These are phyloP conservation scores for Pteropus alecto DNA, from an alignment of 2,113 vertebrate species.

Conservation along the genomic window DNA sequence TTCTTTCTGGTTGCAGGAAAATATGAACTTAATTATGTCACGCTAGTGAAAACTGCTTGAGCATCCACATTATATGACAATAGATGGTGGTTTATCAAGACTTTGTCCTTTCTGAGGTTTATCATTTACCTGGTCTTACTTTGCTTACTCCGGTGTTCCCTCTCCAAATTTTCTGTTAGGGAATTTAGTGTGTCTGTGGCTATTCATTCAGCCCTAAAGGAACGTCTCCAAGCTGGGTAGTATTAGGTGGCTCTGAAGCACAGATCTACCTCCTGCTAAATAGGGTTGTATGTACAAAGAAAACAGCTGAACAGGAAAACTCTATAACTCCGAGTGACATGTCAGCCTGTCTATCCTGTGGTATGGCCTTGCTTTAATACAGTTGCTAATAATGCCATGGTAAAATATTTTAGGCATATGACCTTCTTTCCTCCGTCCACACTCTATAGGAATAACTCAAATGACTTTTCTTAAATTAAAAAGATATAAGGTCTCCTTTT, in stretches of 20 bases:
- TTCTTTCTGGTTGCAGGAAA: neutral
- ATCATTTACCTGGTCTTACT: neutral
- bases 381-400: constrained; percentile 74
- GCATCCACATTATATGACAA: neutral
- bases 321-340: constrained; percentile 44
- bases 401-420: constrained; percentile 61
- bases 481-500: neutral
- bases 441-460: neutral
- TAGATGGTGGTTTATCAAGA: neutral
- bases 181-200: neutral
- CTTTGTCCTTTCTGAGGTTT: neutral
- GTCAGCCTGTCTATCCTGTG: constrained; percentile 60
- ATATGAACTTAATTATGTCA: neutral
- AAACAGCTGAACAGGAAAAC: constrained; percentile 73
- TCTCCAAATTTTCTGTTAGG: neutral
- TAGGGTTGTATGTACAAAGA: constrained; percentile 55
- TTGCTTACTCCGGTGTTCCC: neutral
- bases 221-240: constrained; percentile 61
- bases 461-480: neutral
- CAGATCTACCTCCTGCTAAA: constrained; percentile 67
- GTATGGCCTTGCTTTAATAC: constrained; percentile 68
- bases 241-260: constrained; percentile 47
- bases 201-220: constrained; percentile 44
- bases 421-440: neutral
- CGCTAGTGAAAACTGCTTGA: neutral